Percentiles rank a stretch among this genome's conserved stretches.
Conservation (phyloP, 2,888 invertebrate genomes). For the Drosophila demipolita region DNA sequence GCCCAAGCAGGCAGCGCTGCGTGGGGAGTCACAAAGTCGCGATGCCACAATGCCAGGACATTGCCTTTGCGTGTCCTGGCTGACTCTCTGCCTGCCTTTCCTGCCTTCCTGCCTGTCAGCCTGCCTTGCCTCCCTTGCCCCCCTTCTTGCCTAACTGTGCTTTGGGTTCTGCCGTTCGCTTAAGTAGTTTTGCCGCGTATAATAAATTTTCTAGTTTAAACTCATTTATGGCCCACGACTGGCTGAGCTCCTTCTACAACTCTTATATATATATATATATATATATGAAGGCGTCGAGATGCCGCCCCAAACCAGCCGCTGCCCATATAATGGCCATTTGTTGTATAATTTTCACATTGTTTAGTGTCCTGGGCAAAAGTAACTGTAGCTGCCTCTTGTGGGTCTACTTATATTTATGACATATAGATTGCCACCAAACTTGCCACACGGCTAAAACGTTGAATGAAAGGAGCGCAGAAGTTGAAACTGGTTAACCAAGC, state of each 20-base stretch:
- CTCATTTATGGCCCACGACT: constrained; percentile 74
- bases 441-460: constrained; percentile 20
- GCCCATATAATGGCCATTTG: constrained; percentile 71
- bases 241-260: constrained; percentile 23
- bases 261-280: constrained; percentile 1
- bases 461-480: constrained; percentile 1
- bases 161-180: constrained; percentile 42
- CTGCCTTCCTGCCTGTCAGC: background rate
- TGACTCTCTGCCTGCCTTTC: background rate
- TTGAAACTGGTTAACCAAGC: constrained; percentile 8
- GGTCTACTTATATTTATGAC: constrained; percentile 66
- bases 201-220: constrained; percentile 80
- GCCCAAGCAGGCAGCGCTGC: constrained; percentile 57
- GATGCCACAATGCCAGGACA: constrained; percentile 46
- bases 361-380: constrained; percentile 62
- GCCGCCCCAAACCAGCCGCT: constrained; percentile 29
- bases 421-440: constrained; percentile 50
- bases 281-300: constrained; percentile 21
- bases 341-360: constrained; percentile 80
- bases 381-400: constrained; percentile 35
- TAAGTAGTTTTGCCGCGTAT: constrained; percentile 79
- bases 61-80: constrained; percentile 60
- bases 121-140: background rate
- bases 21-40: constrained; percentile 43
- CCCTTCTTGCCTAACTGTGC: constrained; percentile 2